Conservation (phyloP, 2,888 invertebrate species). For the Pocota personata region DNA sequence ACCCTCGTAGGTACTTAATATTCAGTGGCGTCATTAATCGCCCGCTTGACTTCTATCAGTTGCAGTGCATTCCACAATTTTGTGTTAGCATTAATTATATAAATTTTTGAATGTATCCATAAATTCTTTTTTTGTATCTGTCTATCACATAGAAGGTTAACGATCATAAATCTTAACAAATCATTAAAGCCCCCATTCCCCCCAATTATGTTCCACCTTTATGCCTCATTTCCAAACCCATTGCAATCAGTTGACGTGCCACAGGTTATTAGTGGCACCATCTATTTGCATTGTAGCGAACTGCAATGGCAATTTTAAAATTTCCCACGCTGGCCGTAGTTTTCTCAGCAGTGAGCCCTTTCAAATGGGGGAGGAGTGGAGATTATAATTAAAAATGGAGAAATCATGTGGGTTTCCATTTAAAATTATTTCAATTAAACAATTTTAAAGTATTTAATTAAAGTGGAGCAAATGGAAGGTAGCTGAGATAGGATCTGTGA, state of each 20-base stretch:
- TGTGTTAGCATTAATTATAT: neutral
- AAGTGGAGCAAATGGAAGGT: slow-evolving; percentile 18
- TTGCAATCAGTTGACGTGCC: neutral
- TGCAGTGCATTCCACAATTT: neutral
- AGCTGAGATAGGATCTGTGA: neutral
- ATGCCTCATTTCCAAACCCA: neutral
- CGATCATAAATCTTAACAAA: slow-evolving; percentile 41
- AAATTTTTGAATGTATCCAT: slow-evolving; percentile 7
- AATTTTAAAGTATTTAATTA: slow-evolving; percentile 27
- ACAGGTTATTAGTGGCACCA: slow-evolving; percentile 17
- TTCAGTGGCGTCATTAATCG: neutral
- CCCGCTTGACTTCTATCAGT: neutral
- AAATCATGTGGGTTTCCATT: slow-evolving; percentile 24
- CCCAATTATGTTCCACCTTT: neutral
- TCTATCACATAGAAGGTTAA: neutral
- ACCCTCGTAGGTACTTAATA: neutral
- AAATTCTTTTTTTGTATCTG: neutral
- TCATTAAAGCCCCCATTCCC: slow-evolving; percentile 22
- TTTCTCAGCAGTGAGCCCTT: slow-evolving; percentile 18
- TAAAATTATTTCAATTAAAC: slow-evolving; percentile 41
- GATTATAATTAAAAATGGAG: slow-evolving; percentile 34
- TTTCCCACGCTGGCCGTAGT: slow-evolving; percentile 21
- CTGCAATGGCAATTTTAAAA: slow-evolving; percentile 22
- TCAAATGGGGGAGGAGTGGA: neutral
- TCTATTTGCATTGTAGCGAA: slow-evolving; percentile 28